Percentiles rank a stretch among this genome's conserved stretches.
Conservation (phyloP, 2,113 vertebrate species). For the Brachionichthys hirsutus region DNA sequence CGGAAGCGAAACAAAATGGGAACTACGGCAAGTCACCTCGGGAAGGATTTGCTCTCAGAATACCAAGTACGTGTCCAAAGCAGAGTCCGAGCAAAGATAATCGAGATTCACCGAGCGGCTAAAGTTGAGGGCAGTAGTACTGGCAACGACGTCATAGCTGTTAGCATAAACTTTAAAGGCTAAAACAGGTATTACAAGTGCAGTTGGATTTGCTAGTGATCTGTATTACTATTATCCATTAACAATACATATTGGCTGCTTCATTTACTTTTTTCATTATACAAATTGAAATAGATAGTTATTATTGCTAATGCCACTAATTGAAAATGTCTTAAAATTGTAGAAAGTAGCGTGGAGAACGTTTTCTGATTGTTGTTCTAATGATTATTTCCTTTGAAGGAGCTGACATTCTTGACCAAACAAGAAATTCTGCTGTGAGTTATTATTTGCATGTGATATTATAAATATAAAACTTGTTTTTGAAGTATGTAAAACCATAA, state of each 20-base stretch:
- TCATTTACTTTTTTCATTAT: too few relatives aligned
- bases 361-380: too few relatives aligned
- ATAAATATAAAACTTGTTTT: too few relatives aligned
- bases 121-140: slow-evolving; percentile 20
- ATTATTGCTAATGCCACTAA: too few relatives aligned
- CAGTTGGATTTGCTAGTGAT: too few relatives aligned
- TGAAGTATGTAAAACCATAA: neutral
- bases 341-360: too few relatives aligned
- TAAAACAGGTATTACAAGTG: too few relatives aligned
- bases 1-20: slow-evolving; percentile 76
- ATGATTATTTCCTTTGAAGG: slow-evolving; percentile 70
- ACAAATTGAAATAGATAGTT: slow-evolving; percentile 58
- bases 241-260: too few relatives aligned
- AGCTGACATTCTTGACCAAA: slow-evolving; percentile 93
- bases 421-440: slow-evolving; percentile 95
- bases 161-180: too few relatives aligned
- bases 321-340: slow-evolving; percentile 14
- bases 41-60: slow-evolving; percentile 83
- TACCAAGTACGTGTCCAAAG: slow-evolving; percentile 88
- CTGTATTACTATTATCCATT: too few relatives aligned
- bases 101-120: neutral
- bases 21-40: slow-evolving; percentile 80
- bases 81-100: neutral
- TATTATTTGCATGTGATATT: neutral
- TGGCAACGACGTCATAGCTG: neutral